Conservation (phyloP, 2,113 vertebrate species). For the Uropsilus gracilis region DNA sequence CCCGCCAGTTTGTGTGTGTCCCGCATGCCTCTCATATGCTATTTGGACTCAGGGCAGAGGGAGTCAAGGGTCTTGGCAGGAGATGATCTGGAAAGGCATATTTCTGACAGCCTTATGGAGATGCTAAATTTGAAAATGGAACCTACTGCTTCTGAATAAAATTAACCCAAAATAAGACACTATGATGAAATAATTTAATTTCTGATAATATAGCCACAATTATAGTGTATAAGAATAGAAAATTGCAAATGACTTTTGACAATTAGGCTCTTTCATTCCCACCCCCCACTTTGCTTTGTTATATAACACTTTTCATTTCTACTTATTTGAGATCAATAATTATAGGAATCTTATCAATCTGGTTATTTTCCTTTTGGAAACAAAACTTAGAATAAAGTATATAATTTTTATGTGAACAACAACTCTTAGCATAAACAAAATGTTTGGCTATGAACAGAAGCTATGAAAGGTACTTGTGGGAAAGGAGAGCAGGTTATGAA, state of each 20-base stretch:
- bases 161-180: background rate
- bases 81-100: background rate
- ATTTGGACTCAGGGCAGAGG: background rate
- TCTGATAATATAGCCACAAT: background rate
- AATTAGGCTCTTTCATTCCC: background rate
- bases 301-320: background rate
- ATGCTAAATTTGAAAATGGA: background rate
- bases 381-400: background rate
- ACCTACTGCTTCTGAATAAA: background rate
- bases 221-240: background rate
- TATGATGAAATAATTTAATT: background rate
- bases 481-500: background rate
- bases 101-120: background rate
- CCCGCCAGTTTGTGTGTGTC: background rate
- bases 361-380: background rate
- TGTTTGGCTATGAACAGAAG: background rate
- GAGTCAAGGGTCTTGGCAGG: background rate
- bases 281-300: background rate
- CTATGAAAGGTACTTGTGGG: background rate
- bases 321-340: background rate
- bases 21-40: fast-evolving
- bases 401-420: background rate
- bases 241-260: background rate
- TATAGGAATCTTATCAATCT: background rate
- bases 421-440: background rate